These are phyloP conservation scores for Panagrolaimus sp. DNA, from an alignment of 1,140 invertebrate genomes.

Conservation along the genomic window DNA sequence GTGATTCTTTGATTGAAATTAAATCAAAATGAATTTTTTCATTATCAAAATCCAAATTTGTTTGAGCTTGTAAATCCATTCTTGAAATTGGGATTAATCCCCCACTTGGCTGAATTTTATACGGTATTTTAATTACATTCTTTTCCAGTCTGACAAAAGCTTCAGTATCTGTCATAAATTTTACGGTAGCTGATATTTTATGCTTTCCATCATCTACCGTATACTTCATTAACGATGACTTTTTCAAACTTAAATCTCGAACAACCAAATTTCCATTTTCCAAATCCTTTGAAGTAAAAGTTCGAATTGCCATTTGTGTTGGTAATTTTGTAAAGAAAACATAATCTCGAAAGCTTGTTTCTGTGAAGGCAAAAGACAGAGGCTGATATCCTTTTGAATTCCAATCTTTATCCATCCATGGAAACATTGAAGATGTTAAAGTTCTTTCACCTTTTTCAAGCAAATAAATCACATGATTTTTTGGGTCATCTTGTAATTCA, in stretches of 20 bases:
- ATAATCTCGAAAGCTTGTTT: conserved; percentile 27
- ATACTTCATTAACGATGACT: conserved; percentile 29
- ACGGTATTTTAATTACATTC: not conserved
- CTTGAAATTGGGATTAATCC: conserved; percentile 20
- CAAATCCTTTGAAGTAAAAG: conserved; percentile 49
- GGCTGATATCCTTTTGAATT: conserved; percentile 16
- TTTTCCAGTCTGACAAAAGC: conserved; percentile 43
- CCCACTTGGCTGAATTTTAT: not conserved
- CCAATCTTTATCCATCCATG: conserved; percentile 48
- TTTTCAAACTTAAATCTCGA: conserved; percentile 45
- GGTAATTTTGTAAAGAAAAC: conserved; percentile 34
- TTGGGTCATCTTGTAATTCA: conserved; percentile 21
- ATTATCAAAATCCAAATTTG: conserved; percentile 45
- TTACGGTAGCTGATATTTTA: conserved; percentile 29
- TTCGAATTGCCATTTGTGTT: conserved; percentile 33
- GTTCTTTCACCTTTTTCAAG: conserved; percentile 47
- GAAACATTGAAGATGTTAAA: conserved; percentile 41
- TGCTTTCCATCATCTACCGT: conserved; percentile 54
- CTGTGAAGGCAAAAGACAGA: conserved; percentile 5
- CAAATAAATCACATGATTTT: conserved; percentile 23
- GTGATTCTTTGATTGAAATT: not conserved
- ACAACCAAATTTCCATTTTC: conserved; percentile 40
- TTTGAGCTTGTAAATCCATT: conserved; percentile 35
- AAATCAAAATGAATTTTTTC: conserved; percentile 34
- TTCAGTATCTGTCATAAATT: conserved; percentile 28